Conservation (phyloP, 1,140 invertebrate genomes). For the Tenebrio molitor region DNA sequence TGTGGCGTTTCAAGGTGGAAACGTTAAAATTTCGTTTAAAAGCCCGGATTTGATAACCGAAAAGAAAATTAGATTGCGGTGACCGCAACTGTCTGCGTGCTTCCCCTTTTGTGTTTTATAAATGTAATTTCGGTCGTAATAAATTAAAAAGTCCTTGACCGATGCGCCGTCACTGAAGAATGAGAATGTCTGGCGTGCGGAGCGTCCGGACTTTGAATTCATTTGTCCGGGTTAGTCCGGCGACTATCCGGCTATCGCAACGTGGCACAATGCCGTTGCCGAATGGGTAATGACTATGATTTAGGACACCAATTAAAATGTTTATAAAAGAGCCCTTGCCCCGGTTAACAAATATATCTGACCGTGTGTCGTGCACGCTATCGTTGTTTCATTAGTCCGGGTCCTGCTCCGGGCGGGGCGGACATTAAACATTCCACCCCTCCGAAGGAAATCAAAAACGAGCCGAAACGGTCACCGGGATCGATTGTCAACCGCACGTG, state of each 20-base stretch:
- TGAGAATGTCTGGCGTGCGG: conserved; percentile 35
- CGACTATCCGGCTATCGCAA: conserved; percentile 43
- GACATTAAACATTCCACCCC: conserved; percentile 1
- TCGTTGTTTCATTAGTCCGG: conserved; percentile 49
- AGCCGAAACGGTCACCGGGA: background rate
- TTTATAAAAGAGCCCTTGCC: conserved; percentile 57
- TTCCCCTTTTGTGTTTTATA: conserved; percentile 30
- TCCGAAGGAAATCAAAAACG: background rate
- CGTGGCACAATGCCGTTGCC: conserved; percentile 44
- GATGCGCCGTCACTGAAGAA: conserved; percentile 39
- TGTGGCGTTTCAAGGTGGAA: too few species aligned
- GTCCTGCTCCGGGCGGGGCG: conserved; percentile 6
- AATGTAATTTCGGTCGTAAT: conserved; percentile 38
- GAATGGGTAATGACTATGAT: conserved; percentile 59
- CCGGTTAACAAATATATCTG: conserved; percentile 58
- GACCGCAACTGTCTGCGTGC: conserved; percentile 14
- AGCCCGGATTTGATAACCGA: background rate
- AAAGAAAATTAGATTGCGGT: conserved; percentile 28
- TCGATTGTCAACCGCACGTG: background rate
- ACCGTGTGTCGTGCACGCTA: conserved; percentile 44
- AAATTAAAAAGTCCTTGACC: conserved; percentile 41
- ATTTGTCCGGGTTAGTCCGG: conserved; percentile 37
- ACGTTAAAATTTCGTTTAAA: background rate
- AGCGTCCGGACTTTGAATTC: conserved; percentile 40
- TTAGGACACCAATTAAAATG: conserved; percentile 59